Base-by-base conservation (phyloP, 1,140 invertebrate genomes). In the Orchestia grillus region DNA sequence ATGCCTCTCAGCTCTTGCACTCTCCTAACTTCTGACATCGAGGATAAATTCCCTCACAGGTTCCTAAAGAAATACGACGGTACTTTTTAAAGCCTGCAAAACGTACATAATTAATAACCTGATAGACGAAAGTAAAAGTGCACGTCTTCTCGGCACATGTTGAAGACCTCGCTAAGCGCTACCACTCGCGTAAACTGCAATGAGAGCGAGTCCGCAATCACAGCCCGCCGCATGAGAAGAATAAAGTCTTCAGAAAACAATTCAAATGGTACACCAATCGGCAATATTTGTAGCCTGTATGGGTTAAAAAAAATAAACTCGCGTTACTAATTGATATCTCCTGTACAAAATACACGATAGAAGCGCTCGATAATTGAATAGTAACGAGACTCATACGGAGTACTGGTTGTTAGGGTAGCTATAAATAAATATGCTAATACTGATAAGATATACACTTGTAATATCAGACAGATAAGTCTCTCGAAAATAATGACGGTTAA, bases 391-490 rank as follows among this genome's bases (percentile, higher is more conserved):
- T 77, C 62, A 36, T 77, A 77, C 11, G 62, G 62, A 77, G 62
- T 28, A 77, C 62, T 77, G 62, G 62, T 77, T 8, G 62, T 77
- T 77, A 77, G 62, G 62, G 62, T 36, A 77, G 62, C 62, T 77
- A 77, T 77, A 77, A 90, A 90, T 90, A 41, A 90, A 44, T 41
- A 90, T 4, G 88, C 88, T 90, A 90, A 90, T 90, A 90, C 88
- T 90, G 88, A 90, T 90, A 90, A 90, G 88, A 90, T 90, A 90
- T 90, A 90, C 88, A 90, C 88, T 42, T 90, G 88, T 90, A 42
- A 42, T 44, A 77, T 77, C 62, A 77, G 62, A 77, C 62, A 23
- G 62, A 77, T 36, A 36, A 77, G 62, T 36, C 62, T 77, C 15
- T 77, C 36, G 62, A 77, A 77, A 77, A 28, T 19, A 77, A 36